Conservation (phyloP, 2,797 vertebrate genomes). For the Orestias chungarensis region DNA sequence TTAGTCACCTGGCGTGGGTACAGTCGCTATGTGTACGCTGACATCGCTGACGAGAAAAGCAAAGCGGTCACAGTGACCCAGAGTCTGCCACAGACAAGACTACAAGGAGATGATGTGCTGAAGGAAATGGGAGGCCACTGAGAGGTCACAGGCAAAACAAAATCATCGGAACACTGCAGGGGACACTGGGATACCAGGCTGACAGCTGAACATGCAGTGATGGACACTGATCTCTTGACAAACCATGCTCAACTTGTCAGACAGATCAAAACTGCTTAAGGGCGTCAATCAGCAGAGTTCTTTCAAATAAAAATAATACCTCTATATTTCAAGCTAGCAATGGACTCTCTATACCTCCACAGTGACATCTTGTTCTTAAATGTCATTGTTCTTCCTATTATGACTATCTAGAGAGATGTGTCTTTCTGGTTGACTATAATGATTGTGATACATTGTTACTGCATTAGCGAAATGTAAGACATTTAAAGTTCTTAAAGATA, state of each 20-base stretch:
- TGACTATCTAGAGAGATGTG: not conserved
- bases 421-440: not conserved
- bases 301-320: not conserved
- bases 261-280: slow-evolving; percentile 1
- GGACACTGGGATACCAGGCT: slow-evolving; percentile 18
- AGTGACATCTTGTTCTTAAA: not conserved
- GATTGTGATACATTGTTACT: not conserved
- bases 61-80: slow-evolving; percentile 33
- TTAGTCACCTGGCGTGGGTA: slow-evolving; percentile 31
- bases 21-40: slow-evolving; percentile 20
- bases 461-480: not conserved
- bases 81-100: slow-evolving; percentile 25
- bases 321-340: not conserved
- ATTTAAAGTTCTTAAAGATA: not conserved
- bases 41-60: slow-evolving; percentile 25
- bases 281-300: not conserved
- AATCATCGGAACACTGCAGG: slow-evolving; percentile 30
- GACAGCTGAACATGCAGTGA: slow-evolving; percentile 12
- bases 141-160: slow-evolving; percentile 32
- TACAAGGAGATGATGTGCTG: slow-evolving; percentile 36
- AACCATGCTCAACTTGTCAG: not conserved
- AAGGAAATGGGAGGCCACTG: slow-evolving; percentile 20
- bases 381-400: not conserved
- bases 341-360: not conserved
- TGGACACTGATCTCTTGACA: slow-evolving; percentile 15